These are phyloP conservation scores for Thera britannica DNA, from an alignment of 2,888 invertebrate genomes.

Conservation along the genomic window DNA sequence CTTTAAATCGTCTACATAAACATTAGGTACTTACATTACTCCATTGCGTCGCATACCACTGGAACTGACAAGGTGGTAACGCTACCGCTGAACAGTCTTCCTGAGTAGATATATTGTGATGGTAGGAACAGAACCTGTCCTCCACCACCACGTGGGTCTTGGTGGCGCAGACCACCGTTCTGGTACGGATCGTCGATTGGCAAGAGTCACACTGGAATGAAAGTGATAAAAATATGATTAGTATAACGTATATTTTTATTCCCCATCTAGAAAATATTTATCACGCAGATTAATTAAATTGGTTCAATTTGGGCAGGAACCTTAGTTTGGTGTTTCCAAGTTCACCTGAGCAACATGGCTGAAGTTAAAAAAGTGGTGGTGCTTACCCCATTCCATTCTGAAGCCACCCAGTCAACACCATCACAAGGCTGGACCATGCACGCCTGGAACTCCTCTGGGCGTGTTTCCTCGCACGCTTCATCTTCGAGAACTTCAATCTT, in stretches of 20 bases:
- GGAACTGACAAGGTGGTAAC: conserved; percentile 87
- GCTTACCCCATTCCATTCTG: conserved; percentile 94
- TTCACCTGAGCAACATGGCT: too few relatives aligned
- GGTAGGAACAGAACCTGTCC: conserved; percentile 88
- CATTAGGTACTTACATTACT: conserved; percentile 87
- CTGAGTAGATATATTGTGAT: conserved; percentile 86
- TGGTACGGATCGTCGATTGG: conserved; percentile 89
- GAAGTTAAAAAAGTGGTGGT: background rate
- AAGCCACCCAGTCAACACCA: conserved; percentile 95
- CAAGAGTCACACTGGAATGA: conserved; percentile 91
- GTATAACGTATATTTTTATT: background rate
- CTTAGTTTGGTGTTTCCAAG: too few relatives aligned
- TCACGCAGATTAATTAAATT: too few relatives aligned
- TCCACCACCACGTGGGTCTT: conserved; percentile 87
- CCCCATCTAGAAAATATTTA: too few relatives aligned
- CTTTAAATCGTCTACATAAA: too few relatives aligned
- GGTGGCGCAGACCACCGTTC: conserved; percentile 90
- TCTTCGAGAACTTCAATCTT: conserved; percentile 88
- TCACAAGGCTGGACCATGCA: conserved; percentile 94
- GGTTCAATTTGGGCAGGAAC: too few relatives aligned
- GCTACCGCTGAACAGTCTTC: conserved; percentile 86
- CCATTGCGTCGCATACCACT: conserved; percentile 97
- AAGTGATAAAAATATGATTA: background rate
- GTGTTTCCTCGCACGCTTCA: conserved; percentile 87
- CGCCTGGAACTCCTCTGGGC: conserved; percentile 87